phyloP scores from a whole-genome alignment of 2,113 vertebrate genomes.

The Nesospiza acunhae region DNA sequence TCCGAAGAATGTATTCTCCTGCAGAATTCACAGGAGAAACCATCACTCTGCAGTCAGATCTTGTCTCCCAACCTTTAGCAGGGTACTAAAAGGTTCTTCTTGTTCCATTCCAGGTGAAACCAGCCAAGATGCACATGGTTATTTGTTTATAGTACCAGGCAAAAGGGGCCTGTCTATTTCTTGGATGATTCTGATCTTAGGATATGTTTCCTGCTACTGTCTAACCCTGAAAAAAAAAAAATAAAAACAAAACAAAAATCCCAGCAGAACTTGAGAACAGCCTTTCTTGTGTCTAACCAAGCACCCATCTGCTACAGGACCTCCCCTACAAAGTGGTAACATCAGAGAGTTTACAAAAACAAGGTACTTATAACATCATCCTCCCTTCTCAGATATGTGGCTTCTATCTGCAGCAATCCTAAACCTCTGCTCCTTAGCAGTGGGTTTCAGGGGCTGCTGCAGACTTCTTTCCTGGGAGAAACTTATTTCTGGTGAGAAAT shows the following conservation, averaged over 20 bases:
- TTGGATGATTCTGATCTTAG: not conserved
- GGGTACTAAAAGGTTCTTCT: not conserved
- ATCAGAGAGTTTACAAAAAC: not conserved
- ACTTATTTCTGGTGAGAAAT: not conserved
- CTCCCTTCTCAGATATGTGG: not conserved
- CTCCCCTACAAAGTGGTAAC: accelerated
- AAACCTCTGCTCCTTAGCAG: not conserved
- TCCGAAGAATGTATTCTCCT: not conserved
- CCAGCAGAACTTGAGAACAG: not conserved
- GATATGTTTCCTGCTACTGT: not conserved
- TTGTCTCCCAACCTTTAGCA: not conserved
- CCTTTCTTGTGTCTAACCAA: not conserved
- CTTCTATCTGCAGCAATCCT: not conserved
- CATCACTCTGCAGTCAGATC: not conserved
- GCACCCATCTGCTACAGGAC: not conserved
- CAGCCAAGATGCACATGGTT: not conserved
- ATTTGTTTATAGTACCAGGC: not conserved
- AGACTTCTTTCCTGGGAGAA: not conserved
- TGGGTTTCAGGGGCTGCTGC: not conserved
- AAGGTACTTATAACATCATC: not conserved
- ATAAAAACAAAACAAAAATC: not conserved
- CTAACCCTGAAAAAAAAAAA: not conserved
- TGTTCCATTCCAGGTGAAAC: not conserved
- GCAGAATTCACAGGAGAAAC: not conserved
- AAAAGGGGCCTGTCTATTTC: not conserved